Conservation (phyloP, 2,797 vertebrate genomes). For the Kryptolebias ocellatus region DNA sequence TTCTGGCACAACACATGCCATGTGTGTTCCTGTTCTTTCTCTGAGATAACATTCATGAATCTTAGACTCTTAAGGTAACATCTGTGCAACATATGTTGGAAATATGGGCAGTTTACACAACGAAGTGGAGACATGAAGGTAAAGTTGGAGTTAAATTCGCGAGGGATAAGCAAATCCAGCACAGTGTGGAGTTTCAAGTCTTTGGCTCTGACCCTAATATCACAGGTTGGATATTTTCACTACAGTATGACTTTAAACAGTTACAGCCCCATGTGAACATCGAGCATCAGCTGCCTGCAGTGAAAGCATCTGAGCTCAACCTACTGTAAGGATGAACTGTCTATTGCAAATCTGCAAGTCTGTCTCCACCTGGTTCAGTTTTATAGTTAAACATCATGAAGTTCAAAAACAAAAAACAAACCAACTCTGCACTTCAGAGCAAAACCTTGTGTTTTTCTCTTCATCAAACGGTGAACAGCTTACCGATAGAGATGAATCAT, state of each 20-base stretch:
- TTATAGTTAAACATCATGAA: background rate
- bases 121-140: background rate
- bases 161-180: too few species aligned
- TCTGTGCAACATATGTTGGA: conserved; percentile 9
- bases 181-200: too few species aligned
- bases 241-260: too few species aligned
- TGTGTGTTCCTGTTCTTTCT: conserved; percentile 8
- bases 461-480: conserved; percentile 2
- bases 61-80: conserved; percentile 24
- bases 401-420: background rate
- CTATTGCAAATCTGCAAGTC: background rate
- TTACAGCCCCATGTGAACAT: too few species aligned
- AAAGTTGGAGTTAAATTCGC: background rate
- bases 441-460: conserved; percentile 8
- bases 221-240: too few species aligned
- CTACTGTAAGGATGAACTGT: background rate
- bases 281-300: too few species aligned
- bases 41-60: conserved; percentile 8
- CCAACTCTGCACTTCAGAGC: conserved; percentile 3
- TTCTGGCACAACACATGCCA: conserved; percentile 32
- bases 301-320: too few species aligned
- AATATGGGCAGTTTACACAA: background rate
- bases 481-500: conserved; percentile 35
- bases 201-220: too few species aligned
- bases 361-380: background rate